These are phyloP conservation scores for Meloidogyne chitwoodi DNA, from an alignment of 1,140 invertebrate species.

Conservation along the genomic window DNA sequence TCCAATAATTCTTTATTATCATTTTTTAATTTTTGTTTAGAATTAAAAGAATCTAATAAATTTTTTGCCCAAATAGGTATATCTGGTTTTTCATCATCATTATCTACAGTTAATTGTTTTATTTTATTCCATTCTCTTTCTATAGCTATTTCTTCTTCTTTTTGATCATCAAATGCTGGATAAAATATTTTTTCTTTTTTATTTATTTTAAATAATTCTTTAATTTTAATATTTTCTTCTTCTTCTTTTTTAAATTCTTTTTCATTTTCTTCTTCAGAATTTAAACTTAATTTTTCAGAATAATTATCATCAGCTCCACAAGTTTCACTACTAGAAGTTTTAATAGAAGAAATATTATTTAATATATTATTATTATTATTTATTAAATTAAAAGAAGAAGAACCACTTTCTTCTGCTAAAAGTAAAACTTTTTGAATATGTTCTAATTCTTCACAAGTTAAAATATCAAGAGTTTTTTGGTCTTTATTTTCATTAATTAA, in stretches of 20 bases:
- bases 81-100: background rate
- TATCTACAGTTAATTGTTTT: background rate
- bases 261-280: background rate
- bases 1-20: too few relatives aligned
- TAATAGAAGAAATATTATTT: background rate
- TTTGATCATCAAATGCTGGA: background rate
- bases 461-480: background rate
- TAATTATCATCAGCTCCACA: background rate
- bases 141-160: background rate
- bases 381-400: background rate
- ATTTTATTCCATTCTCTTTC: background rate
- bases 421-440: constrained; percentile 28
- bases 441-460: constrained; percentile 29
- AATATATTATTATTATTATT: background rate
- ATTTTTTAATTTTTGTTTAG: background rate
- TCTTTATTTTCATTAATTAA: background rate
- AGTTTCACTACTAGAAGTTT: background rate
- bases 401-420: constrained; percentile 25
- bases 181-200: background rate
- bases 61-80: background rate
- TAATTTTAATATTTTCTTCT: background rate
- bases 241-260: background rate
- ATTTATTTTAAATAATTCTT: background rate
- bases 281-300: background rate
- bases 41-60: background rate